Conservation (phyloP, 2,113 vertebrate species). For the Psophia crepitans region DNA sequence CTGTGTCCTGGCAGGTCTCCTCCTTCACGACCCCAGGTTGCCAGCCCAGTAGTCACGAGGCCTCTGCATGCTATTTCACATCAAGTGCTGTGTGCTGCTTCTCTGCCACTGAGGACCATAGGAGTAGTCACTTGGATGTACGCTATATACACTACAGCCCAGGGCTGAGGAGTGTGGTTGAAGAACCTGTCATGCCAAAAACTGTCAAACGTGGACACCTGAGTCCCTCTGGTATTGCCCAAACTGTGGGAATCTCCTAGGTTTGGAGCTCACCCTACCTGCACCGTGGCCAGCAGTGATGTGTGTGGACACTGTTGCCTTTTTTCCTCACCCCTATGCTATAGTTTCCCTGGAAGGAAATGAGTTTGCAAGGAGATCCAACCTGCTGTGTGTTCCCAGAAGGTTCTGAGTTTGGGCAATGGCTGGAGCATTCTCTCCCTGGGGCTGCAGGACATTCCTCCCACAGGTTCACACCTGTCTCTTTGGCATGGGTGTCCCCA, state of each 20-base stretch:
- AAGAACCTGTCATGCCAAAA: not conserved
- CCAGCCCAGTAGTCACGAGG: not conserved
- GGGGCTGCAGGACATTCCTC: not conserved
- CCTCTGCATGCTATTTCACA: not conserved
- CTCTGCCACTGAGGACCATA: not conserved
- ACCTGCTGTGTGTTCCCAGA: not conserved
- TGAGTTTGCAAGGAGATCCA: not conserved
- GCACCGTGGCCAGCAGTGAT: not conserved
- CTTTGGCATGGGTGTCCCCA: not conserved
- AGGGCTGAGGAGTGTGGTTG: not conserved
- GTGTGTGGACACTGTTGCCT: not conserved
- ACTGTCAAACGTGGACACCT: not conserved
- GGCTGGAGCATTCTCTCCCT: not conserved
- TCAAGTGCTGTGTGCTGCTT: not conserved
- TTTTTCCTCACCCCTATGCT: not conserved
- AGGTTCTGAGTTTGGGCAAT: not conserved
- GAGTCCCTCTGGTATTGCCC: not conserved
- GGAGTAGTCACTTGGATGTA: not conserved
- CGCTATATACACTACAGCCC: not conserved
- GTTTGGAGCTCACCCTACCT: not conserved
- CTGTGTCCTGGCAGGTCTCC: not conserved
- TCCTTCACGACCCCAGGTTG: not conserved
- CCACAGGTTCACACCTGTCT: not conserved
- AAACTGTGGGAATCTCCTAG: not conserved
- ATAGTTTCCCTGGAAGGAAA: not conserved